Conservation (phyloP, 92 coral and sea anemone genomes). For the Desmophyllum pertusum region DNA sequence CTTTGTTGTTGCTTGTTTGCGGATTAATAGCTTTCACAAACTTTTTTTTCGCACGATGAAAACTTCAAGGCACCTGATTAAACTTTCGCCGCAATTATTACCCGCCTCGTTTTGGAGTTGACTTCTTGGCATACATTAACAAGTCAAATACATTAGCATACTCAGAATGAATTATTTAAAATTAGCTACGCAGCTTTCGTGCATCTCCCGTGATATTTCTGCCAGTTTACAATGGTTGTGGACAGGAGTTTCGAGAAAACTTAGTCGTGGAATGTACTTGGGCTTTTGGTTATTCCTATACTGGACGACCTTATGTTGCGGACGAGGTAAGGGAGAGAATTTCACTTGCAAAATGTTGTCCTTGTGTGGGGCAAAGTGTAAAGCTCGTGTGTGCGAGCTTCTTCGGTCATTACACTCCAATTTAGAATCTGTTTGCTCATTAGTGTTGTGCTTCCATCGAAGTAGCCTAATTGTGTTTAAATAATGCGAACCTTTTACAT, state of each 20-base stretch:
- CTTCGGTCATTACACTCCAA: slow-evolving; percentile 34
- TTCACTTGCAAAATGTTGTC: slow-evolving; percentile 19
- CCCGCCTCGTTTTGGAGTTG: slow-evolving; percentile 38
- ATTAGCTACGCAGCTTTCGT: slow-evolving; percentile 40
- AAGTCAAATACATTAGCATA: slow-evolving; percentile 37
- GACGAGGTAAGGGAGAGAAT: slow-evolving; percentile 46
- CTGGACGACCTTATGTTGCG: slow-evolving; percentile 70
- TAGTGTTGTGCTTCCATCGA: slow-evolving; percentile 39
- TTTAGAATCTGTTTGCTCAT: slow-evolving; percentile 56
- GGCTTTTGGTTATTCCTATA: slow-evolving; percentile 47
- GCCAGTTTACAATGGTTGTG: slow-evolving; percentile 31
- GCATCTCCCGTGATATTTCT: slow-evolving; percentile 13
- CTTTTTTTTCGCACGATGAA: background rate
- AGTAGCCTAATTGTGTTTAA: slow-evolving; percentile 37
- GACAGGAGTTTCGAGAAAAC: slow-evolving; percentile 14
- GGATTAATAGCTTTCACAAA: background rate
- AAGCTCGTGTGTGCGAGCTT: slow-evolving; percentile 19
- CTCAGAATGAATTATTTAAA: slow-evolving; percentile 40
- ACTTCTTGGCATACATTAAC: slow-evolving; percentile 37
- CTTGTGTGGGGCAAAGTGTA: slow-evolving; percentile 15
- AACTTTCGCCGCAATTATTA: background rate
- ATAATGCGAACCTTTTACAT: slow-evolving; percentile 16
- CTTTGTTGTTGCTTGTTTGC: background rate
- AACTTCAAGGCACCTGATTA: slow-evolving; percentile 14
- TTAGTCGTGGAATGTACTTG: slow-evolving; percentile 57